Percentiles rank a stretch among this genome's conserved stretches.
Conservation (phyloP, 1,140 invertebrate species). For the Teleogryllus occipitalis region DNA sequence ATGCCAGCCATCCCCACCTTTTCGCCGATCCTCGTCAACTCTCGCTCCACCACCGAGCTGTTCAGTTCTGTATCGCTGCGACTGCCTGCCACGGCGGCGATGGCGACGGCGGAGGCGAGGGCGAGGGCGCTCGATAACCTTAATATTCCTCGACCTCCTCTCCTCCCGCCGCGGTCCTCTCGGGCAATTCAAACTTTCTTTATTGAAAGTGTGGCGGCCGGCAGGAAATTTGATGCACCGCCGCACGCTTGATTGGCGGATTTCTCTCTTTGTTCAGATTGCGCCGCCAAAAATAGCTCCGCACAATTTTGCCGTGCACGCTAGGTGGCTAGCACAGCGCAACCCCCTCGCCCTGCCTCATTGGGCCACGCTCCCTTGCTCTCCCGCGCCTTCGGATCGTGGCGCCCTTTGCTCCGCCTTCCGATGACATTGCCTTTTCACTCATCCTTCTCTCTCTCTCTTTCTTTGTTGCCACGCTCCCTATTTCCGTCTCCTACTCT, state of each 20-base stretch:
- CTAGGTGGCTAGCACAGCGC: neutral
- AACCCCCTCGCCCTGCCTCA: too few species aligned
- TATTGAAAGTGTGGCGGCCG: neutral
- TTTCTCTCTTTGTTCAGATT: neutral
- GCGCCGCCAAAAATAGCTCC: neutral
- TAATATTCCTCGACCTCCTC: neutral
- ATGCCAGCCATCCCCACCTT: too few species aligned
- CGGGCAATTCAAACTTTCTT: neutral
- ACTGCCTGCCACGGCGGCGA: too few species aligned
- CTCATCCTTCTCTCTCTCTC: neutral
- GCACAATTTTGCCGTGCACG: neutral
- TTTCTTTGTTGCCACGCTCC: neutral
- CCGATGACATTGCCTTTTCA: too few species aligned
- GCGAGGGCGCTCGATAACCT: neutral
- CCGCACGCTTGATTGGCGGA: neutral
- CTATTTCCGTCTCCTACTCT: neutral
- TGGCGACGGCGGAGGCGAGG: neutral
- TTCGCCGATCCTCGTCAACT: too few species aligned
- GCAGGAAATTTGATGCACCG: constrained; percentile 3
- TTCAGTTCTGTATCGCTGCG: too few species aligned
- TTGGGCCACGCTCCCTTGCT: too few species aligned
- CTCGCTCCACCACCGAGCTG: too few species aligned
- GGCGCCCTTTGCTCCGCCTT: too few species aligned
- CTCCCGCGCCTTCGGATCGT: too few species aligned
- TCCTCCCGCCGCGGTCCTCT: neutral